Evolutionary conservation across 2,888 invertebrate genomes (phyloP), one percentile per base, ranked within the genome.

Genomic region (Caenorhabditis uteleia): DNA sequence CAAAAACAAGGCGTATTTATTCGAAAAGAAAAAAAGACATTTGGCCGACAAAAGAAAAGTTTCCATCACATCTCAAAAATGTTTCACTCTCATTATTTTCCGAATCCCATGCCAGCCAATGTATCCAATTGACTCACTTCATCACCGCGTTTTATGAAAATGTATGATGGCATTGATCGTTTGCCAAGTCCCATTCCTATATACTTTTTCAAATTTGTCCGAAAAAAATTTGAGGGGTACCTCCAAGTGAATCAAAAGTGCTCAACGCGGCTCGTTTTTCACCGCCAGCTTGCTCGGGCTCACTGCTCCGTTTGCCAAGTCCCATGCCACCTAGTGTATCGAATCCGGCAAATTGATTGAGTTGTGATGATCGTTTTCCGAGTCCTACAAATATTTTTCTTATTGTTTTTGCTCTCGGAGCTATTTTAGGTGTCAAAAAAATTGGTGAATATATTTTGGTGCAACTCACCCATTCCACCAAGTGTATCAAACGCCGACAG

Each of bases 181-280:
- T 54, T 60, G 7, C 60, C 54, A 21, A 60, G 49, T 54, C 60
- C 60, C 60, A 60, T 60, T 33, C 60, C 60, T 53, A 36, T 8
- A 29, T 12, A 29, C 29, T 7, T 36, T 6, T 7, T 10, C 6
- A 36, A n/a, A 16, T 10, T 6, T 36, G n/a, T 16, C 18, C n/a
- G 36, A 36, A 36, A n/a, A 16, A 36, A 29, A 34, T 25, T 21
- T 6, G 8, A n/a, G 21, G 20, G 23, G 12, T 10, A 60, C 60
- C 60, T 45, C 34, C 60, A 5, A 60, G 20, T 0, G 60, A 54
- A 27, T 60, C 60, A 31, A 60, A 60, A 27, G 54, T 60, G 54
- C 54, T 45, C 45, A 60, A 23, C 3, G 57, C 36, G 3, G 50
- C 43, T 27, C 50, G 36, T 3, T 59, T 51, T 47, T 51, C 59